These are phyloP conservation scores for Tympanuchus pallidicinctus DNA, from an alignment of 2,113 vertebrate genomes.

Conservation along the genomic window DNA sequence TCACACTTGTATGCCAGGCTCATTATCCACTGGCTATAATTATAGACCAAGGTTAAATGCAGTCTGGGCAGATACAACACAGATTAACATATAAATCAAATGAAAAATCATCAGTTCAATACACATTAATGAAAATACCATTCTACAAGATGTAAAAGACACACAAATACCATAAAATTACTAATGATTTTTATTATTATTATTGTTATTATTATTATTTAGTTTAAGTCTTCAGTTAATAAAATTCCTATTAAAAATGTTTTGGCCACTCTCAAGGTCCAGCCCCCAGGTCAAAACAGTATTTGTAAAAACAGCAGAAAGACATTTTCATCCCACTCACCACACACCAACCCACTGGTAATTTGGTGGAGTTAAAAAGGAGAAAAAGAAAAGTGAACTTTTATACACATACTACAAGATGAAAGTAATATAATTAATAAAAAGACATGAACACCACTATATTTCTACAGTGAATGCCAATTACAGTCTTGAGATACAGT, in stretches of 20 bases:
- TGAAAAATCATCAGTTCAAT: slow-evolving; percentile 15
- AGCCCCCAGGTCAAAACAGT: slow-evolving; percentile 80
- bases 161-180: slow-evolving; percentile 47
- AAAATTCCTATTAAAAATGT: slow-evolving; percentile 69
- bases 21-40: not conserved
- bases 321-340: slow-evolving; percentile 38
- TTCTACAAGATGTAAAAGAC: slow-evolving; percentile 19
- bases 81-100: slow-evolving; percentile 4
- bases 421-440: not conserved
- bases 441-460: not conserved
- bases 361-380: not conserved
- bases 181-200: slow-evolving; percentile 40
- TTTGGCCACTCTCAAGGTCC: slow-evolving; percentile 79
- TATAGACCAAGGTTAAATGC: not conserved
- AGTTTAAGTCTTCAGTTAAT: slow-evolving; percentile 72
- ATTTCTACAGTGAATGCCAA: not conserved
- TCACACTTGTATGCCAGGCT: not conserved
- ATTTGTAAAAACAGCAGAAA: slow-evolving; percentile 65
- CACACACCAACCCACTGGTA: not conserved
- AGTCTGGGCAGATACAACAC: not conserved
- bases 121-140: slow-evolving; percentile 53
- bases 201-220: slow-evolving; percentile 33
- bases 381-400: not conserved
- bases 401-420: slow-evolving; percentile 23
- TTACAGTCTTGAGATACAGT: not conserved